phyloP scores from a whole-genome alignment of 2,797 vertebrate species.

The Acrossocheilus wenchowensis region DNA sequence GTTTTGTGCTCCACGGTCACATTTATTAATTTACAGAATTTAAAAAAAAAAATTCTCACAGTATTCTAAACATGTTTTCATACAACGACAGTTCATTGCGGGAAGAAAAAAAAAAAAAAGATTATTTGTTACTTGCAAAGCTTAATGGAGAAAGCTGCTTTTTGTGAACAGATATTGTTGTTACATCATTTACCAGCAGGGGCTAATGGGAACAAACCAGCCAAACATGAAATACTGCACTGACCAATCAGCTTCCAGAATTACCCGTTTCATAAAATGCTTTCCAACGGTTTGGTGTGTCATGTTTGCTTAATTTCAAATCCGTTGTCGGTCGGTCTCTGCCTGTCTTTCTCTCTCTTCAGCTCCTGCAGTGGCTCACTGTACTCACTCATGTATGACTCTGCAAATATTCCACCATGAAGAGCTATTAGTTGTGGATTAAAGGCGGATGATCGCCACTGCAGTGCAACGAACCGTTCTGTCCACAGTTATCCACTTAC shows the following conservation, averaged over 20 bases:
- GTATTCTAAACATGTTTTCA: background rate
- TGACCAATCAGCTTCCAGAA: background rate
- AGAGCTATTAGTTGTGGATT: conserved; percentile 45
- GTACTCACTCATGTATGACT: conserved; percentile 59
- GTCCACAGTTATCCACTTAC: conserved; percentile 47
- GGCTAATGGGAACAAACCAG: background rate
- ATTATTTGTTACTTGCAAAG: background rate
- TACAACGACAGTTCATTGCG: background rate
- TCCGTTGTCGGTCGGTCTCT: background rate
- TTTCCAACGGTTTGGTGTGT: background rate
- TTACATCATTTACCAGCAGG: conserved; percentile 2
- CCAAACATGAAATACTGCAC: background rate
- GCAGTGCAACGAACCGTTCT: conserved; percentile 32
- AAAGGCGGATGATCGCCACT: conserved; percentile 33
- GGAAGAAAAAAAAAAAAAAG: background rate
- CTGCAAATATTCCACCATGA: conserved; percentile 45
- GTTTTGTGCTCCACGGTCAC: too few relatives aligned
- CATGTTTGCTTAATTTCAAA: conserved; percentile 17
- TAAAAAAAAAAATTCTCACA: background rate
- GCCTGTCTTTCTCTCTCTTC: background rate
- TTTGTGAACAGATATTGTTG: background rate
- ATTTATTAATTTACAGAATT: background rate
- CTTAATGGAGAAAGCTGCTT: background rate
- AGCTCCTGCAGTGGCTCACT: conserved; percentile 15
- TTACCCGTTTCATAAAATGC: background rate